A percentile compares a stretch with the other conserved stretches of the same genome.
Evolutionary conservation across 2,888 invertebrate species (phyloP).

Genomic region (Epistrophe grossulariae): DNA sequence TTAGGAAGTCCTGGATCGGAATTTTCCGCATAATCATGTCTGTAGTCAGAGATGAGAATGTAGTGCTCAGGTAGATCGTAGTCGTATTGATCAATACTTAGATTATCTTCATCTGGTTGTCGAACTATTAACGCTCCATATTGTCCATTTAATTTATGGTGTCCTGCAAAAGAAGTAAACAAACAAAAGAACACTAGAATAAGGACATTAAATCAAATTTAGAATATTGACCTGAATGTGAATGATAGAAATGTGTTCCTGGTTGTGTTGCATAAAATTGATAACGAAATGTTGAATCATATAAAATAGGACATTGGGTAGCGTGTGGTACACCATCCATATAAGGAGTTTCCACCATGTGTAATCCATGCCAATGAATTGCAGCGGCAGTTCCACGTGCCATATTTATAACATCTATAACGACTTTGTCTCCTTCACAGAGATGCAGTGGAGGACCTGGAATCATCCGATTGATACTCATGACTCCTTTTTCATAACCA

Average conservation of each 20-base stretch:
- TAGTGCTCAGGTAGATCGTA: constrained; percentile 89
- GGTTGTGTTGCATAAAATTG: constrained; percentile 88
- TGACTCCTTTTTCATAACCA: constrained; percentile 84
- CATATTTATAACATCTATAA: constrained; percentile 92
- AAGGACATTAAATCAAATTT: background rate
- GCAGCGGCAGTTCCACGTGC: constrained; percentile 90
- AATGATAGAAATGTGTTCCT: constrained; percentile 92
- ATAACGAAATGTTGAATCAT: constrained; percentile 88
- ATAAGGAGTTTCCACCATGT: constrained; percentile 89
- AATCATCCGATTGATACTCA: constrained; percentile 84
- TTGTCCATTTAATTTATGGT: constrained; percentile 91
- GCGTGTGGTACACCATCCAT: constrained; percentile 94
- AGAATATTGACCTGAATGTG: constrained; percentile 6
- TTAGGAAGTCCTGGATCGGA: constrained; percentile 79
- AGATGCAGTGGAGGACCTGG: constrained; percentile 87
- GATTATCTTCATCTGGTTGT: constrained; percentile 86
- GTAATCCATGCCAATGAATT: constrained; percentile 95
- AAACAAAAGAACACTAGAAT: background rate
- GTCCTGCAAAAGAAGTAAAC: constrained; percentile 84
- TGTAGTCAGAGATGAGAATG: constrained; percentile 91
- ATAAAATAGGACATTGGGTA: constrained; percentile 92
- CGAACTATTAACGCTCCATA: constrained; percentile 91
- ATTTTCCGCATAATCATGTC: constrained; percentile 85
- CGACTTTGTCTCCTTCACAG: constrained; percentile 90
- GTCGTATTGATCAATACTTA: constrained; percentile 88